Percentiles rank a stretch among this genome's conserved stretches.
Evolutionary conservation across 2,888 invertebrate genomes (phyloP).

Genomic region (Trichacis sp.): DNA sequence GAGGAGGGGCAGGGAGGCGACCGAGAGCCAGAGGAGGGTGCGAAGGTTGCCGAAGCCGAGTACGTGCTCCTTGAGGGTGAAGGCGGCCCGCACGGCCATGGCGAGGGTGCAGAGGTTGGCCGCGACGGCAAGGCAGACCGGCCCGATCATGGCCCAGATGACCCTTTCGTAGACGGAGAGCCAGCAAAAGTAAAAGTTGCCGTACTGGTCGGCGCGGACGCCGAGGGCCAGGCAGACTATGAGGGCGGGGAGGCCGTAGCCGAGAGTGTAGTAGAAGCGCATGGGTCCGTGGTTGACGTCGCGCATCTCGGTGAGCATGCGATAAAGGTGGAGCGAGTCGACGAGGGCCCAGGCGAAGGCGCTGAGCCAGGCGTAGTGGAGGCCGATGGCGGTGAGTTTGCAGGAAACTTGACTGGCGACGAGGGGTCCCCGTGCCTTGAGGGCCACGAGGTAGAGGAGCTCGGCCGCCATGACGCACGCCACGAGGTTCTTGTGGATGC

Average conservation of each 20-base stretch:
- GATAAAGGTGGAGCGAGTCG: constrained; percentile 91
- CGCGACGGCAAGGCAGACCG: constrained; percentile 83
- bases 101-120: constrained; percentile 85
- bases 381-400: constrained; percentile 88
- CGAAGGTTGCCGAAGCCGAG: constrained; percentile 79
- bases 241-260: constrained; percentile 92
- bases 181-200: constrained; percentile 96
- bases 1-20: constrained; percentile 86
- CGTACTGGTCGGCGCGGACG: constrained; percentile 94
- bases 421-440: constrained; percentile 85
- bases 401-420: constrained; percentile 90
- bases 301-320: constrained; percentile 94
- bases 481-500: constrained; percentile 94
- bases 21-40: constrained; percentile 87
- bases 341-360: constrained; percentile 93
- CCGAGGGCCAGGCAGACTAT: constrained; percentile 92
- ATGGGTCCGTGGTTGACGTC: constrained; percentile 97
- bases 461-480: constrained; percentile 90
- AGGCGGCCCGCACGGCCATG: constrained; percentile 90
- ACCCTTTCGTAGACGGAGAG: constrained; percentile 92
- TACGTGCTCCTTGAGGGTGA: constrained; percentile 90
- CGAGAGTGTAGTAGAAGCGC: constrained; percentile 91
- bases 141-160: constrained; percentile 95
- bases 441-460: constrained; percentile 85
- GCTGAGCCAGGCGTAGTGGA: constrained; percentile 94